Conservation (phyloP, 2,797 vertebrate species). For the Peromyscus nudipes region DNA sequence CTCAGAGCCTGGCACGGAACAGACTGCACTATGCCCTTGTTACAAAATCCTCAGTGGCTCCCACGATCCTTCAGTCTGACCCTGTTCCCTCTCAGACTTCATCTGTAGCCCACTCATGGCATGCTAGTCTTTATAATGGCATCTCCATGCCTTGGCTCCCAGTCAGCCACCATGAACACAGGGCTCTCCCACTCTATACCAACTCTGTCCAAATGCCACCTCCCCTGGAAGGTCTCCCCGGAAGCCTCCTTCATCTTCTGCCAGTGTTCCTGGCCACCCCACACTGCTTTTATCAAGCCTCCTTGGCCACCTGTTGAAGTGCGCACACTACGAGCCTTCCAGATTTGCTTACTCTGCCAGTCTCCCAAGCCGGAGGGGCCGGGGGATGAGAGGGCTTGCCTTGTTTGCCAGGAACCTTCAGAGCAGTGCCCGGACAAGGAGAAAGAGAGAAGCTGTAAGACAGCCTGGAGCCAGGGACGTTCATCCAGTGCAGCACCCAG, state of each 20-base stretch:
- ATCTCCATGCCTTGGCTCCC: too few relatives aligned
- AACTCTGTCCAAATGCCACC: not conserved
- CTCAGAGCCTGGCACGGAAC: not conserved
- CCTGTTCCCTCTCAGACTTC: not conserved
- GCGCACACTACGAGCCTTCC: not conserved
- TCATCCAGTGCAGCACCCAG: not conserved
- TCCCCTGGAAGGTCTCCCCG: not conserved
- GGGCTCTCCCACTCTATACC: not conserved
- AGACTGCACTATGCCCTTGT: fast-evolving
- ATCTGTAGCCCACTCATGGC: not conserved
- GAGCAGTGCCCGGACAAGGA: not conserved
- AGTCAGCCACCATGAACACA: not conserved
- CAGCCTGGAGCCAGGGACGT: not conserved
- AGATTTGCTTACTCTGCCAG: not conserved
- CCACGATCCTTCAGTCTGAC: not conserved
- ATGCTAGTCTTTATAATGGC: too few relatives aligned
- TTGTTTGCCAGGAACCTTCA: not conserved
- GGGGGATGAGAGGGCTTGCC: not conserved
- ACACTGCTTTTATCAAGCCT: not conserved
- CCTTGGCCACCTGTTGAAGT: not conserved
- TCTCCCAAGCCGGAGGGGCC: not conserved
- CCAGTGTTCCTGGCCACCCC: not conserved
- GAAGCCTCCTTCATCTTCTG: not conserved
- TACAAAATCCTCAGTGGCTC: not conserved
- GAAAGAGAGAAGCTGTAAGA: too few relatives aligned